Evolutionary conservation across 2,113 vertebrate genomes (phyloP).

Genomic region (Heliornis fulica): DNA sequence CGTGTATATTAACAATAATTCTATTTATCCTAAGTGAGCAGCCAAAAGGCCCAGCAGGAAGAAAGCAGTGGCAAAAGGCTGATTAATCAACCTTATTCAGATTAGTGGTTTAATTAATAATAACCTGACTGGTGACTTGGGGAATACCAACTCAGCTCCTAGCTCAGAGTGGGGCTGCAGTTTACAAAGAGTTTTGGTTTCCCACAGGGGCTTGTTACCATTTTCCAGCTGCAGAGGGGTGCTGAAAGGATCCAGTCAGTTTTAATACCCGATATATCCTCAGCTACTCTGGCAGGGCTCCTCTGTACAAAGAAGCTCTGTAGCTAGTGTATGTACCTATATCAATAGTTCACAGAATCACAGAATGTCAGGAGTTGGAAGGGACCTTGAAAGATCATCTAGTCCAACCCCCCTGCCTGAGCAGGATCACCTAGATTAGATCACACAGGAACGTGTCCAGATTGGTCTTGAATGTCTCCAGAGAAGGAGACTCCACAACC

Average conservation of each 20-base stretch:
- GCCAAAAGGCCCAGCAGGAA: not conserved
- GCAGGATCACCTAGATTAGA: too few species aligned
- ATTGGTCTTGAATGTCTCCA: too few species aligned
- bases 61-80: not conserved
- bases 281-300: not conserved
- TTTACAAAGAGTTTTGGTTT: not conserved
- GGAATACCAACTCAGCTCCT: not conserved
- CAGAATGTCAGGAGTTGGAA: too few species aligned
- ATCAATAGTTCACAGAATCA: too few species aligned
- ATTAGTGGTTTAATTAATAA: not conserved
- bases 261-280: not conserved
- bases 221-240: not conserved
- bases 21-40: not conserved
- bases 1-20: not conserved
- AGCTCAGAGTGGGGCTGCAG: not conserved
- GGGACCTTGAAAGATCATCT: too few species aligned
- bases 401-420: too few species aligned
- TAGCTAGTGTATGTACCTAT: not conserved
- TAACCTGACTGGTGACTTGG: not conserved
- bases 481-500: too few species aligned
- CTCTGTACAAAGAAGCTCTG: not conserved
- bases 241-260: not conserved
- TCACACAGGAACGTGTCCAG: too few species aligned
- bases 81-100: not conserved
- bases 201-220: not conserved